Percentiles rank a stretch among this genome's conserved stretches.
Conservation (phyloP, 2,797 vertebrate genomes). For the Anguilla megastoma region DNA sequence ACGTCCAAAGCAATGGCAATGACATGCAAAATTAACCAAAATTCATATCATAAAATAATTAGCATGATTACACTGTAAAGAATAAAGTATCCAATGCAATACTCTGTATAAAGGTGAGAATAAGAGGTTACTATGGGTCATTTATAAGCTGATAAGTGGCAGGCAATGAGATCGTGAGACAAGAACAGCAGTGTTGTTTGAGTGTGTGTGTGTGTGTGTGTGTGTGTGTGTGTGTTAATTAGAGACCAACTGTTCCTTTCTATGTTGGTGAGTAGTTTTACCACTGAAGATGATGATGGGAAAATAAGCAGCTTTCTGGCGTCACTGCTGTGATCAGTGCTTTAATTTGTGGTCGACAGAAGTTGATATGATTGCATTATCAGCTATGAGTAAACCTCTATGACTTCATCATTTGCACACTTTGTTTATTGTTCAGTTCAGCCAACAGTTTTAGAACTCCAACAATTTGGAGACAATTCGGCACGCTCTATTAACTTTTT, state of each 20-base stretch:
- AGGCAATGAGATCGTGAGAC: conserved; percentile 22
- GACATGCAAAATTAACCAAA: not conserved
- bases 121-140: not conserved
- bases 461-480: not conserved
- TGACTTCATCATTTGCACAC: not conserved
- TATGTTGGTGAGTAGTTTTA: not conserved
- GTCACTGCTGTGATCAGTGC: not conserved
- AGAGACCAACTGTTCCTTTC: not conserved
- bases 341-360: not conserved
- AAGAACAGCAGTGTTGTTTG: conserved; percentile 5
- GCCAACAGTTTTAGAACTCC: not conserved
- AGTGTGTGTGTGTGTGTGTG: not conserved
- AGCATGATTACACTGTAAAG: not conserved
- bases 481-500: not conserved
- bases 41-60: not conserved
- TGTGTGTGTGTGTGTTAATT: not conserved
- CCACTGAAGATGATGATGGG: not conserved
- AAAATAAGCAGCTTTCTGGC: not conserved
- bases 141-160: not conserved
- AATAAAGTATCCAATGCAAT: not conserved
- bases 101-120: not conserved
- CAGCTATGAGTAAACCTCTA: not conserved
- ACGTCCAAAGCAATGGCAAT: not conserved
- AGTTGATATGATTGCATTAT: not conserved
- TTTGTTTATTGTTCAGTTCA: not conserved